Evolutionary conservation across 2,797 vertebrate genomes (phyloP), one percentile per base, ranked within the genome.

Genomic region (Ceyx erithaca): DNA sequence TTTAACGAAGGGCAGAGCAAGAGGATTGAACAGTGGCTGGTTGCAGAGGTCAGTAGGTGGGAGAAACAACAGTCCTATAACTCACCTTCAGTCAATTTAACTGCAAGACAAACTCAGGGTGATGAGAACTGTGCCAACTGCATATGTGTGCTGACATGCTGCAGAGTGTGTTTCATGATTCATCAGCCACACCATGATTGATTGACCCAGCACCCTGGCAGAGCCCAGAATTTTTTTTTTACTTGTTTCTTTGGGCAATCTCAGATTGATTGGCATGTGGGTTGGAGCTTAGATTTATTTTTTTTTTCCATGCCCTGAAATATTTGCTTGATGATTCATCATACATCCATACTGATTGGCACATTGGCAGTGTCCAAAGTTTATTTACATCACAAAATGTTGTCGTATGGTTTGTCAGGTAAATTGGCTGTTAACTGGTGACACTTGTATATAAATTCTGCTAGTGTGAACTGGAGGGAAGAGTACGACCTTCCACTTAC

Each of bases 161-260:
- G 87, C 85, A 76, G 85, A 95, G 76, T 72, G 80, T 70, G 92
- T 92, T 95, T 96, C 94, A 87, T 95, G 96, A 96, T 96, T 96
- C 96, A 96, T 96, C 95, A 95, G 84, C 82, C 3, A 25, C 85
- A 80, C 64, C 1, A 2, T 95, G 96, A 96, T 95, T 96, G 96
- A 97, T 96, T 87, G 88, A 94, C 85, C 85, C 83, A 85, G 78
- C 80, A 92, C 57, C 71, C 84, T 92, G 92, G 93, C 90, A 89
- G 71, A 95, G 92, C 26, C 92, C 63, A 92, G 92, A 92, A 88
- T 46, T 73, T 77, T 84, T 84, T 77, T 79, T 81, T 95, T 93
- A 89, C 54, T 90, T 94, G 57, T 95, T 94, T 92, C 90, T 95
- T 96, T 48, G 78, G 94, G 90, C 96, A 84, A 91, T 88, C 64